Evolutionary conservation across 2,797 vertebrate genomes (phyloP).

Genomic region (Morus bassanus): DNA sequence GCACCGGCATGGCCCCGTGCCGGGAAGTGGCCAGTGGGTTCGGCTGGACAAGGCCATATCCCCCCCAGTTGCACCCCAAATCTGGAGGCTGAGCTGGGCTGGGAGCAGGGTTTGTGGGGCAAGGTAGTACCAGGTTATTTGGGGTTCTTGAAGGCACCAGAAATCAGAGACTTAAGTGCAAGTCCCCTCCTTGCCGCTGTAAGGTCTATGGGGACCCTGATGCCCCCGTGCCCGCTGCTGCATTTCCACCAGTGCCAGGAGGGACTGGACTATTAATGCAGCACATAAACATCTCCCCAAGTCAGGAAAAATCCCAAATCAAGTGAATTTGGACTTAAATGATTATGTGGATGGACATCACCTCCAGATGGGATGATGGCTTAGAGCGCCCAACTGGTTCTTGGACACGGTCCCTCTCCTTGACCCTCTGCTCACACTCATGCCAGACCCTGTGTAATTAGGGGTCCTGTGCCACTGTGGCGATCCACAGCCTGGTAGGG

Average conservation of each 20-base stretch:
- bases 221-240: not conserved
- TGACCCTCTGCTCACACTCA: fast-evolving
- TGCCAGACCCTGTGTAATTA: fast-evolving
- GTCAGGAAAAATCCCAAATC: not conserved
- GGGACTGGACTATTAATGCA: not conserved
- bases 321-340: not conserved
- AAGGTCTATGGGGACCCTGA: fast-evolving
- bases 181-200: not conserved
- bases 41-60: not conserved
- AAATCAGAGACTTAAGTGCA: not conserved
- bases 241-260: not conserved
- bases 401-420: fast-evolving
- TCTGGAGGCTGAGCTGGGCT: not conserved
- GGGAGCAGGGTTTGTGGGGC: not conserved
- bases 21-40: fast-evolving
- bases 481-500: not conserved
- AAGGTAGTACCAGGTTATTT: not conserved
- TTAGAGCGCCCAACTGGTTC: fast-evolving
- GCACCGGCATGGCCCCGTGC: not conserved
- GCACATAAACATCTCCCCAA: not conserved
- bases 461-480: not conserved
- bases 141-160: not conserved
- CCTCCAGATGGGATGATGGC: not conserved
- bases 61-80: not conserved
- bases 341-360: not conserved